Evolutionary conservation across 2,113 vertebrate genomes (phyloP).

Genomic region (Pseudonaja textilis): DNA sequence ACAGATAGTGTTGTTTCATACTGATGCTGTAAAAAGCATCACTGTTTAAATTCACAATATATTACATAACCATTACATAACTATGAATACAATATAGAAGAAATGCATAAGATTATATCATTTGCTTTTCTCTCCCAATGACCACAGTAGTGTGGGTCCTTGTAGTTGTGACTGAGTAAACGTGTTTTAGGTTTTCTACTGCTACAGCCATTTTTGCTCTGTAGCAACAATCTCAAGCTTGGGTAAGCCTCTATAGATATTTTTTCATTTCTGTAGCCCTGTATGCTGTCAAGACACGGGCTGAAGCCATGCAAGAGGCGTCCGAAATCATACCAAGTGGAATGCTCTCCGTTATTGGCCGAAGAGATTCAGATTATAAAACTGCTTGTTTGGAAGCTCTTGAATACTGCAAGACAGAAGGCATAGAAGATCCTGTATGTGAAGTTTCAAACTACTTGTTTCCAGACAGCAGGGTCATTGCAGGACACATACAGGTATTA

Average conservation of each 20-base stretch:
- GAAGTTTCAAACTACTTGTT: conserved; percentile 89
- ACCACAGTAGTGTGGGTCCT: not conserved
- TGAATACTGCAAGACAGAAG: conserved; percentile 81
- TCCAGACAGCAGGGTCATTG: conserved; percentile 90
- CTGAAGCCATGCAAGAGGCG: conserved; percentile 92
- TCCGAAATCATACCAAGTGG: conserved; percentile 82
- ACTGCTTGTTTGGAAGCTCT: conserved; percentile 82
- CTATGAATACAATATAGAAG: not conserved
- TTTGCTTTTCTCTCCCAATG: not conserved
- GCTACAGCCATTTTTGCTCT: not conserved
- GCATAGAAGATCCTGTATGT: conserved; percentile 83
- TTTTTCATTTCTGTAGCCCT: conserved; percentile 71
- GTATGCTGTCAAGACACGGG: conserved; percentile 87
- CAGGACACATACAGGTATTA: conserved; percentile 86
- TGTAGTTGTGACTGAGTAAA: not conserved
- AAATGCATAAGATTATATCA: not conserved
- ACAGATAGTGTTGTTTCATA: not conserved
- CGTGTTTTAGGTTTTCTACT: not conserved
- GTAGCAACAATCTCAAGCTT: not conserved
- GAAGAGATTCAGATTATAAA: conserved; percentile 74
- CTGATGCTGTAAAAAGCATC: not conserved
- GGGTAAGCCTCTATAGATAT: not conserved
- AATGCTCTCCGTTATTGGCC: conserved; percentile 88
- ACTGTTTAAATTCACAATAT: not conserved
- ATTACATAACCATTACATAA: not conserved